These are phyloP conservation scores for Oxytorus armatus DNA, from an alignment of 2,888 invertebrate species.

Conservation along the genomic window DNA sequence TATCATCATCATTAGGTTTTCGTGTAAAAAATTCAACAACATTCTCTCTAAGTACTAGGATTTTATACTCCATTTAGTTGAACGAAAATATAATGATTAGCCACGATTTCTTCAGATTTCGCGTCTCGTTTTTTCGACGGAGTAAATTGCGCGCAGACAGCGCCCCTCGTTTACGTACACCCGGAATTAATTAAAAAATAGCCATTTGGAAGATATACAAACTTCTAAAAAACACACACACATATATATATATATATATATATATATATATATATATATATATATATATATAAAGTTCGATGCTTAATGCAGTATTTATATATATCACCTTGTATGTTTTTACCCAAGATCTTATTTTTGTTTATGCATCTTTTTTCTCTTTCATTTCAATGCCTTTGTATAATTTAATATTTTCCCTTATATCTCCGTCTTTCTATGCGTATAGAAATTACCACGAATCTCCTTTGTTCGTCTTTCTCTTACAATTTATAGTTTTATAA, in stretches of 20 bases:
- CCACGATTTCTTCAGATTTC: conserved; percentile 36
- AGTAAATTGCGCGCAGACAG: conserved; percentile 6
- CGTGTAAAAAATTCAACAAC: conserved; percentile 80
- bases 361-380: conserved; percentile 62
- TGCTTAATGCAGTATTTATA: conserved; percentile 58
- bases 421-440: conserved; percentile 12
- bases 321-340: conserved; percentile 50
- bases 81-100: conserved; percentile 66
- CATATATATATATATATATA: no score
- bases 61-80: conserved; percentile 61
- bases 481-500: not conserved
- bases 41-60: conserved; percentile 72
- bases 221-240: conserved; percentile 73
- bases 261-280: no score
- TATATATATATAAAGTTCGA: conserved; percentile 70
- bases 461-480: conserved; percentile 8
- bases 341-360: conserved; percentile 50
- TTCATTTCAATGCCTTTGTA: conserved; percentile 58
- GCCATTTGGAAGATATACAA: conserved; percentile 71
- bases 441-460: conserved; percentile 19
- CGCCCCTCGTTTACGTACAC: not conserved
- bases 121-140: conserved; percentile 37
- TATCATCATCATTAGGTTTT: conserved; percentile 75
- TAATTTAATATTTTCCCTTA: conserved; percentile 31
- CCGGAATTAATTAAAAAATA: conserved; percentile 52